These are phyloP conservation scores for Epinephelus moara DNA, from an alignment of 2,113 vertebrate genomes.

Conservation along the genomic window DNA sequence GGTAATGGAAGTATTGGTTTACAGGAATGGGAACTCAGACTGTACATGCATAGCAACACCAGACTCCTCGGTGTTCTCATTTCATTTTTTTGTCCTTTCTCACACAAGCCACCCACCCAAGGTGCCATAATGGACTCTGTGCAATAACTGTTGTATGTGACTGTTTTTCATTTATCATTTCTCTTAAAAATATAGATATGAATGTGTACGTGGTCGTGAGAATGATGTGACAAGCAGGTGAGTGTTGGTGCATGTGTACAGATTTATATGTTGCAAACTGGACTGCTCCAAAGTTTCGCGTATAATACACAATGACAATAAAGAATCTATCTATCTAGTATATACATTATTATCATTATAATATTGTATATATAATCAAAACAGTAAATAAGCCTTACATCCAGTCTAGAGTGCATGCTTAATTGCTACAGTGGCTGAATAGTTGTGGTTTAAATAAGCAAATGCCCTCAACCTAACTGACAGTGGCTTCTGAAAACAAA, in stretches of 20 bases:
- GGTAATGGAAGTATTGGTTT: conserved; percentile 51
- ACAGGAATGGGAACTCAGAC: conserved; percentile 38
- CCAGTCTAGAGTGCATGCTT: neutral
- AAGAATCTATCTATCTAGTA: too few relatives aligned
- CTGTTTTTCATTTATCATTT: too few relatives aligned
- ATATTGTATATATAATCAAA: neutral
- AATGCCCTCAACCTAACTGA: neutral
- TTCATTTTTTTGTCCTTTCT: neutral
- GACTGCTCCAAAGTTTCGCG: too few relatives aligned
- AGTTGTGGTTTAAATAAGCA: neutral
- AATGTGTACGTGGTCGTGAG: too few relatives aligned
- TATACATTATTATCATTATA: neutral
- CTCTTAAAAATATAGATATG: too few relatives aligned
- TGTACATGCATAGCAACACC: accelerated
- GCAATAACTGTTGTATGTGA: too few relatives aligned
- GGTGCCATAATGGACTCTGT: too few relatives aligned
- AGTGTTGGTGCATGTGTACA: too few relatives aligned
- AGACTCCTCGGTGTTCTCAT: neutral
- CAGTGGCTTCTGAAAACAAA: neutral
- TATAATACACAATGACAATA: too few relatives aligned
- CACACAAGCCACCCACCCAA: neutral
- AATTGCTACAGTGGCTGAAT: neutral
- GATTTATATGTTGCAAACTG: too few relatives aligned
- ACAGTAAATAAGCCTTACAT: neutral
- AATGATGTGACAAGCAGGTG: too few relatives aligned